Percentiles rank a stretch among this genome's conserved stretches.
Evolutionary conservation across 2,113 vertebrate genomes (phyloP).

Genomic region (Sus scrofa): T2T-Sscrofa CM000817.6:173253001-173253500

Average conservation of each 20-base stretch:
- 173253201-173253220: constrained; percentile 72
- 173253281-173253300: constrained; percentile 60
- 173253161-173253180: constrained; percentile 80
- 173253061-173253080: constrained; percentile 84
- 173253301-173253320: constrained; percentile 31
- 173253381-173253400: neutral
- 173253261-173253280: constrained; percentile 63
- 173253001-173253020: constrained; percentile 47
- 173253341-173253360: constrained; percentile 16
- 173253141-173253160: constrained; percentile 83
- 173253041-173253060: constrained; percentile 80
- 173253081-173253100: constrained; percentile 78
- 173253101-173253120: constrained; percentile 82
- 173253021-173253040: constrained; percentile 82
- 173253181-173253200: constrained; percentile 66
- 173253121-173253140: constrained; percentile 78
- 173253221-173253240: constrained; percentile 63
- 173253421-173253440: neutral
- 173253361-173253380: constrained; percentile 11
- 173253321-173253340: constrained; percentile 42
- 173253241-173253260: constrained; percentile 77
- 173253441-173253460: constrained; percentile 28
- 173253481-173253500: neutral
- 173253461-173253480: constrained; percentile 27
- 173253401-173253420: neutral